These are phyloP conservation scores for Vimba vimba DNA, from an alignment of 2,113 vertebrate genomes.

Conservation along the genomic window DNA sequence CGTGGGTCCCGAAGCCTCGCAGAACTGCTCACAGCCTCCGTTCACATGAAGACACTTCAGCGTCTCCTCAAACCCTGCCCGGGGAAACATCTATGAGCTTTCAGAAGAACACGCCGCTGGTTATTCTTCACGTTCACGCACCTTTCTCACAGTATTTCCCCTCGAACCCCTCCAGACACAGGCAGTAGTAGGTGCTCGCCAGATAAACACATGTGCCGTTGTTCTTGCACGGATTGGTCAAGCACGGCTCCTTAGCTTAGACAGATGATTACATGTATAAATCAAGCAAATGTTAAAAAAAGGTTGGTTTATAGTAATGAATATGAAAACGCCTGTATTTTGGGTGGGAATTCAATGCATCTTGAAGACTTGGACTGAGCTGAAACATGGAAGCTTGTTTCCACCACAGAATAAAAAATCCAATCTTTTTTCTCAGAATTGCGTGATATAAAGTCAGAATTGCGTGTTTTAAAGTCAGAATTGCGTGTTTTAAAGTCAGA, in stretches of 20 bases:
- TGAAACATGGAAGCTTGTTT: neutral
- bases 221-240: slow-evolving; percentile 67
- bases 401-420: no score
- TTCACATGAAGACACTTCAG: slow-evolving; percentile 84
- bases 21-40: slow-evolving; percentile 87
- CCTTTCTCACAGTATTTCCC: slow-evolving; percentile 70
- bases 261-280: neutral
- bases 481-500: no score
- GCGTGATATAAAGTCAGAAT: no score
- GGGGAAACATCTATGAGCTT: neutral
- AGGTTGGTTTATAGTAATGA: no score
- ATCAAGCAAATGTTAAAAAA: neutral
- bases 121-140: neutral
- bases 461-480: no score
- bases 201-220: slow-evolving; percentile 62
- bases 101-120: neutral
- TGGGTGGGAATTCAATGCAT: neutral
- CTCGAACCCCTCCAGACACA: slow-evolving; percentile 67
- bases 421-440: no score
- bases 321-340: no score
- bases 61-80: slow-evolving; percentile 68
- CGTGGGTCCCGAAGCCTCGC: slow-evolving; percentile 64
- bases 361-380: neutral
- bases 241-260: slow-evolving; percentile 64
- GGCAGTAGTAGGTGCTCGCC: slow-evolving; percentile 58